Conservation (phyloP, 2,797 vertebrate species). For the Spinibarbus caldwelli region DNA sequence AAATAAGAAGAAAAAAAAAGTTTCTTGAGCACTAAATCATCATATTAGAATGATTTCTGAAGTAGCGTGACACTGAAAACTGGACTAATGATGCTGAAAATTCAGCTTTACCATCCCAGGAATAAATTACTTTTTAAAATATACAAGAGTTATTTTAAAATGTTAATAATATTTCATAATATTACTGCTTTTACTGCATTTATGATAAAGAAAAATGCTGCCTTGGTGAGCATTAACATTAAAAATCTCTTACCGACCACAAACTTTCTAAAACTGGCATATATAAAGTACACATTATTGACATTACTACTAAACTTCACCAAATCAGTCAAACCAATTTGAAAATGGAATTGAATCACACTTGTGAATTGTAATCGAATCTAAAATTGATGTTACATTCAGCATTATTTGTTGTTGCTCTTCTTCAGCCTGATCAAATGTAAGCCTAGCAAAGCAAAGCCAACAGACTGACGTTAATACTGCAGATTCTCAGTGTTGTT, state of each 20-base stretch:
- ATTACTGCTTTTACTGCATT: not conserved
- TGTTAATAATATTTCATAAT: not conserved
- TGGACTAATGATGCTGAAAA: not conserved
- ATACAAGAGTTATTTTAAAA: not conserved
- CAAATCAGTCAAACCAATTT: not conserved
- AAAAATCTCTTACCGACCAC: too few species aligned
- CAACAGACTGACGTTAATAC: not conserved
- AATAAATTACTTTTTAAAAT: not conserved
- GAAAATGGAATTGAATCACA: not conserved
- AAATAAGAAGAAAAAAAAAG: too few species aligned
- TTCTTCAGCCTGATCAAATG: not conserved
- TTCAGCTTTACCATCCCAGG: not conserved
- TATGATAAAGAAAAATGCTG: not conserved
- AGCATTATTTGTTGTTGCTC: not conserved
- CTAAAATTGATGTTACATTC: not conserved
- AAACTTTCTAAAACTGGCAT: too few species aligned
- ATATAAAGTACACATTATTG: not conserved
- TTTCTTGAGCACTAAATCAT: not conserved
- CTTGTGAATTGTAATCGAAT: not conserved
- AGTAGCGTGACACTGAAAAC: not conserved
- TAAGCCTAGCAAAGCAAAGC: not conserved
- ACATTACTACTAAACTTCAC: not conserved
- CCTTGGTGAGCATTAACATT: not conserved
- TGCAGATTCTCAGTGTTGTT: constrained; percentile 55
- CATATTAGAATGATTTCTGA: not conserved